Percentiles rank a stretch among this genome's conserved stretches.
These are phyloP conservation scores for Mus minutoides DNA, from an alignment of 2,797 vertebrate species.

Conservation along the genomic window DNA sequence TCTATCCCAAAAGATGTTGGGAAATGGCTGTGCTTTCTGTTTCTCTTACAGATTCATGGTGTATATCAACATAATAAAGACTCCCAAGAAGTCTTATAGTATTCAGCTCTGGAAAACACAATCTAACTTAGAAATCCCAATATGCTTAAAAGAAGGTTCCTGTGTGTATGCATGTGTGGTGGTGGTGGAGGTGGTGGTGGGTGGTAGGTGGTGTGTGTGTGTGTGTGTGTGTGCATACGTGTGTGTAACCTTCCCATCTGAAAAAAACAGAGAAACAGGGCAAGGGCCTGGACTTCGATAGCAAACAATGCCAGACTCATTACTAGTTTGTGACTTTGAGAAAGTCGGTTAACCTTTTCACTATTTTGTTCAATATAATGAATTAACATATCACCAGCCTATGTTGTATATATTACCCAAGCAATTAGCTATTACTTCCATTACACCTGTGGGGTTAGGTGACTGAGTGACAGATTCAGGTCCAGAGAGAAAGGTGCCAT, in stretches of 20 bases:
- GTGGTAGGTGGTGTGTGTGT: not conserved
- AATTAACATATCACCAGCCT: not conserved
- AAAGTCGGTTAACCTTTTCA: conserved; percentile 35
- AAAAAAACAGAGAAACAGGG: not conserved
- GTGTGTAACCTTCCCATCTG: not conserved
- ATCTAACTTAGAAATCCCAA: not conserved
- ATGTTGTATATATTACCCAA: not conserved
- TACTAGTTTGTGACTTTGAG: not conserved
- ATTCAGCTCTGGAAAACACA: not conserved
- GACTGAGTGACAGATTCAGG: not conserved
- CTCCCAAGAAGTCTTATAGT: not conserved
- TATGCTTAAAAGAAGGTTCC: not conserved
- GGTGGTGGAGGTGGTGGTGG: no score
- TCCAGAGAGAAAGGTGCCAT: not conserved
- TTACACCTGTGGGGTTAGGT: not conserved
- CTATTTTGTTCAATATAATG: conserved; percentile 33
- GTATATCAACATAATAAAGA: not conserved
- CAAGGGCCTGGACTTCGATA: not conserved
- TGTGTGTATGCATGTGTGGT: not conserved
- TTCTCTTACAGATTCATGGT: not conserved
- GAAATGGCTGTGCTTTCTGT: not conserved
- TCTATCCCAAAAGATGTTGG: not conserved
- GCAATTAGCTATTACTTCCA: not conserved
- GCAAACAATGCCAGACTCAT: not conserved
- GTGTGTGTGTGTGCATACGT: not conserved